Conservation (phyloP, 2,888 invertebrate genomes). For the Lithophane semibrunnea region DNA sequence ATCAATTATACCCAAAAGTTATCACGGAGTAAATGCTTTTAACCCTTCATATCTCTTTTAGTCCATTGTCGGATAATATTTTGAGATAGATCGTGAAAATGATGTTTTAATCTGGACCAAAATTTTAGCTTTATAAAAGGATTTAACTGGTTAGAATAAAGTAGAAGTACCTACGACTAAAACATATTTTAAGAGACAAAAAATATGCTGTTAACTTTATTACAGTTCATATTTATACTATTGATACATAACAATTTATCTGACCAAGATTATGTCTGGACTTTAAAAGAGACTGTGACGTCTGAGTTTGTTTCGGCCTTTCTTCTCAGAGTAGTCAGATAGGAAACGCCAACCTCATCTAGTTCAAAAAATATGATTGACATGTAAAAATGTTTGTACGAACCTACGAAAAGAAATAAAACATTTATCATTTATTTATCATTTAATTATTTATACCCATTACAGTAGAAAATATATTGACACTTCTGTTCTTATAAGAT, state of each 20-base stretch:
- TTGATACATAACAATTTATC: too few species aligned
- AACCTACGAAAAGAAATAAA: too few species aligned
- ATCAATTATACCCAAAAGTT: conserved; percentile 63
- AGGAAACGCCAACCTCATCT: too few species aligned
- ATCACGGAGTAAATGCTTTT: conserved; percentile 51
- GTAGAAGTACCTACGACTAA: not conserved
- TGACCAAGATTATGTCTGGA: too few species aligned
- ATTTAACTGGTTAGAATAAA: not conserved
- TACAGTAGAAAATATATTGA: not conserved
- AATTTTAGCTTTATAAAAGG: not conserved
- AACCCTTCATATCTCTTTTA: conserved; percentile 46
- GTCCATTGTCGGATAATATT: conserved; percentile 46
- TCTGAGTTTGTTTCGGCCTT: too few species aligned
- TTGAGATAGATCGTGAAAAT: conserved; percentile 28
- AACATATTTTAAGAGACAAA: not conserved
- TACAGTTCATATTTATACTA: too few species aligned
- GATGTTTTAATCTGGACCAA: conserved; percentile 25
- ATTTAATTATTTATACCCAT: too few species aligned
- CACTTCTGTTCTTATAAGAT: conserved; percentile 31
- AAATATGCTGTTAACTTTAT: not conserved
- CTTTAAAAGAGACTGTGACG: too few species aligned
- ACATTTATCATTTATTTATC: too few species aligned
- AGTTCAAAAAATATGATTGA: too few species aligned
- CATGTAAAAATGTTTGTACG: too few species aligned
- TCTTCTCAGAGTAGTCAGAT: too few species aligned